These are phyloP conservation scores for Craniophora ligustri DNA, from an alignment of 2,888 invertebrate genomes.

Conservation along the genomic window DNA sequence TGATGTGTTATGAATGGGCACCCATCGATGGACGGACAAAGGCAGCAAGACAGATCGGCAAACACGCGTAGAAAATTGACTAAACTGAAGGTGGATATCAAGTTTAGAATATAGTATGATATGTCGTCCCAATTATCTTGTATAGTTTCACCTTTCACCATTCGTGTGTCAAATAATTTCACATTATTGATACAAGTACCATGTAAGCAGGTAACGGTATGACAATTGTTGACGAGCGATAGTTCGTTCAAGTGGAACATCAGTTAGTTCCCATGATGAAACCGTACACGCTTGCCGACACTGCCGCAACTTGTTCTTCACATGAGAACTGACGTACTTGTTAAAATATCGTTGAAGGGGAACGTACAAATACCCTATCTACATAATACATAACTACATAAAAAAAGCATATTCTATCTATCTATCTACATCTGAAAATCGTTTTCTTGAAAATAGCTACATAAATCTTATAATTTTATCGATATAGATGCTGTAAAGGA, in stretches of 20 bases:
- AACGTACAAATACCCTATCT: not conserved
- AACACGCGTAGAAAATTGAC: too few species aligned
- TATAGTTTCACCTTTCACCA: conserved; percentile 7
- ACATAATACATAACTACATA: not conserved
- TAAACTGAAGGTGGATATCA: too few species aligned
- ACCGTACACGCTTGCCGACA: conserved; percentile 69
- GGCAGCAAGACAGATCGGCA: too few species aligned
- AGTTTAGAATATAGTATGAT: too few species aligned
- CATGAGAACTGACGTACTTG: conserved; percentile 34
- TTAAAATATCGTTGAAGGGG: conserved; percentile 1
- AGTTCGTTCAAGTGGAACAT: conserved; percentile 66
- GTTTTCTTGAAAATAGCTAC: too few species aligned
- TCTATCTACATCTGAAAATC: too few species aligned
- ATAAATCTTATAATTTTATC: too few species aligned
- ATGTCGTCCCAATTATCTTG: not conserved
- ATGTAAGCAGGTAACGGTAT: conserved; percentile 63
- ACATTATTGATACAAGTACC: conserved; percentile 33
- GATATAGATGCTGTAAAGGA: too few species aligned
- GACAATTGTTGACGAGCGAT: conserved; percentile 60
- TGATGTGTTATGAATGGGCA: too few species aligned
- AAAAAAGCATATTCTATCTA: too few species aligned
- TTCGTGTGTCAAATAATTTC: conserved; percentile 28
- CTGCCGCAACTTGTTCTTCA: conserved; percentile 44
- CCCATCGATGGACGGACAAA: too few species aligned
- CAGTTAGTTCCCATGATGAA: conserved; percentile 74